These are phyloP conservation scores for Pogonomyrmex barbatus DNA, from an alignment of 1,140 invertebrate genomes.

Conservation along the genomic window DNA sequence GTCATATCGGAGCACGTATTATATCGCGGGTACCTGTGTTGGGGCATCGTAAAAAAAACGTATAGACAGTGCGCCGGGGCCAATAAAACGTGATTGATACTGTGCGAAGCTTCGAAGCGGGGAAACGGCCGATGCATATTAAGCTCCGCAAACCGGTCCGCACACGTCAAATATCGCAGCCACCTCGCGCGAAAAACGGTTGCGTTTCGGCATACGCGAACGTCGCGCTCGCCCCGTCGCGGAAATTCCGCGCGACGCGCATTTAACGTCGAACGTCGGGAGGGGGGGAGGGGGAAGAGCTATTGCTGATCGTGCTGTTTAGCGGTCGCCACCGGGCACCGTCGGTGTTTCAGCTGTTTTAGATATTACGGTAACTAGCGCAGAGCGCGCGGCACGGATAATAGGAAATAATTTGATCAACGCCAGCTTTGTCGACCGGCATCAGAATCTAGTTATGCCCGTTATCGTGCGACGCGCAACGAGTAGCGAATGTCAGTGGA, in stretches of 20 bases:
- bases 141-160: constrained; percentile 16
- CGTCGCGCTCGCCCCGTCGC: neutral
- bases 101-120: constrained; percentile 33
- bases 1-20: constrained; percentile 36
- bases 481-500: constrained; percentile 20
- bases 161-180: constrained; percentile 1
- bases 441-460: constrained; percentile 21
- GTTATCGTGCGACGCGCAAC: constrained; percentile 2
- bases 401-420: constrained; percentile 50
- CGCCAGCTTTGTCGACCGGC: constrained; percentile 26
- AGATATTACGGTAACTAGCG: constrained; percentile 54
- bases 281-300: too few relatives aligned
- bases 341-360: constrained; percentile 26
- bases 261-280: neutral
- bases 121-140: constrained; percentile 44
- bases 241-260: neutral
- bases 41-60: constrained; percentile 44
- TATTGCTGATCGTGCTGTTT: constrained; percentile 25
- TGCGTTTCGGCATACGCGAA: neutral
- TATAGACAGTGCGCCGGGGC: constrained; percentile 37
- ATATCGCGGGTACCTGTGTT: constrained; percentile 38
- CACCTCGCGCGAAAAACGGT: neutral
- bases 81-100: constrained; percentile 60
- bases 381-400: constrained; percentile 22
- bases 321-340: neutral